Conservation (phyloP, 2,113 vertebrate genomes). For the Tragelaphus imberbis region DNA sequence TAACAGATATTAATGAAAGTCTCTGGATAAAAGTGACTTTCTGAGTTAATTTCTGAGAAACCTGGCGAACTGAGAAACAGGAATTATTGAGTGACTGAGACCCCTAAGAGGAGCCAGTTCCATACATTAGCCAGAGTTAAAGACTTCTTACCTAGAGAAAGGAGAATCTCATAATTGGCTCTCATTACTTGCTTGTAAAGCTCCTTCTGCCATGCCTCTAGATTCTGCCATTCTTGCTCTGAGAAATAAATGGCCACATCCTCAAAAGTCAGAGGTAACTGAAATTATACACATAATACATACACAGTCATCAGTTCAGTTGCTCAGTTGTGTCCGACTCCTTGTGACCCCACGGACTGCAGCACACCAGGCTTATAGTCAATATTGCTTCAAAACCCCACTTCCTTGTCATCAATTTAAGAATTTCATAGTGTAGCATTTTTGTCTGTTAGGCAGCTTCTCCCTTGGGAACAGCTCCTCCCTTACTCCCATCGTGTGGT, state of each 20-base stretch:
- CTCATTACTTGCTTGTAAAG: slow-evolving; percentile 65
- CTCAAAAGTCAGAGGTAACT: slow-evolving; percentile 66
- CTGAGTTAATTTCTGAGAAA: background rate
- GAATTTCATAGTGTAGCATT: background rate
- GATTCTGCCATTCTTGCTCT: slow-evolving; percentile 54
- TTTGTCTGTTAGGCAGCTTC: background rate
- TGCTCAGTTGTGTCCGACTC: accelerated
- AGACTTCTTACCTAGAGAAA: slow-evolving; percentile 63
- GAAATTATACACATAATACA: background rate
- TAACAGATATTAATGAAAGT: background rate
- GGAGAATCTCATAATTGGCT: slow-evolving; percentile 56
- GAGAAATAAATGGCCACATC: slow-evolving; percentile 68
- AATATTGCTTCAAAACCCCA: background rate
- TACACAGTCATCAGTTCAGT: background rate
- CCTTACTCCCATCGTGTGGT: background rate
- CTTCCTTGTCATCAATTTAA: background rate
- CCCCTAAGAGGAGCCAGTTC: background rate
- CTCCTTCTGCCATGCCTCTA: slow-evolving; percentile 60
- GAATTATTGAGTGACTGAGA: background rate
- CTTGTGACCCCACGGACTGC: background rate
- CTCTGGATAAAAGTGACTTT: background rate
- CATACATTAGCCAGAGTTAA: background rate
- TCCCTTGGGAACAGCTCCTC: background rate
- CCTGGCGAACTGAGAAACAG: background rate
- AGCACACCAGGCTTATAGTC: background rate